Base-by-base conservation (phyloP, 2,797 vertebrate genomes). In the Phrynocephalus guinanensis region DNA sequence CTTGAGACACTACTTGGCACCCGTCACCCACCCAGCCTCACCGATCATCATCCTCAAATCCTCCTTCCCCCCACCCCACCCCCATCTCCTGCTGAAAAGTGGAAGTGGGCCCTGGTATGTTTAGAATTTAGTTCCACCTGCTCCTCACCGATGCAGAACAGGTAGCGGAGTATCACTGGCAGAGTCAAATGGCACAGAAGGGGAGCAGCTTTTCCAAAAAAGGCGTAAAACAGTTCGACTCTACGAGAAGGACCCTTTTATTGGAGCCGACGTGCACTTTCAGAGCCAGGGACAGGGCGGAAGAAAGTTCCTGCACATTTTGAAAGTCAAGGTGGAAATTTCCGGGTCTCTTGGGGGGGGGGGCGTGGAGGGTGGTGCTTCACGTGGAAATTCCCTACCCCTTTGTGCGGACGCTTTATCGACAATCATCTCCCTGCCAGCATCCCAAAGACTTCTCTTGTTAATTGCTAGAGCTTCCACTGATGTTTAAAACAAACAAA, bases 371-470 rank as follows among this genome's bases (percentile, higher is more conserved):
- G 1, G 8, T 38, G 26, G 28, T 2, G 5, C 73, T 26, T 33
- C 20, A 7, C 8, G 7, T 20, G 72, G n/a, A 48, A 24, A 70
- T 63, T 7, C 50, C 38, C 73, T 63, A 6, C 48, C 60, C 24
- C 20, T 7, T 28, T 44, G 44, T 63, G 52, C 44, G 26, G 5
- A 24, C 60, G 56, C 38, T 44, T 52, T 63, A 85, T 48, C 38
- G 87, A 88, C 87, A 88, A 88, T 85, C 83, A 68, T 56, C 44
- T 80, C 82, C 16, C 82, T 84, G 87, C 77, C 83, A 56, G 15
- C 30, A 6, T 56, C 83, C 86, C 87, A 88, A 85, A 88, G 83
- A 81, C 8, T 44, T 56, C 71, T 30, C 20, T 11, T 28, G 1
- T 16, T 3, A 10, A 9, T 68, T 28, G 78, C 18, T 56, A 8